Base-by-base conservation (phyloP, 1,140 invertebrate species). In the Plectrocnemia conspersa region DNA sequence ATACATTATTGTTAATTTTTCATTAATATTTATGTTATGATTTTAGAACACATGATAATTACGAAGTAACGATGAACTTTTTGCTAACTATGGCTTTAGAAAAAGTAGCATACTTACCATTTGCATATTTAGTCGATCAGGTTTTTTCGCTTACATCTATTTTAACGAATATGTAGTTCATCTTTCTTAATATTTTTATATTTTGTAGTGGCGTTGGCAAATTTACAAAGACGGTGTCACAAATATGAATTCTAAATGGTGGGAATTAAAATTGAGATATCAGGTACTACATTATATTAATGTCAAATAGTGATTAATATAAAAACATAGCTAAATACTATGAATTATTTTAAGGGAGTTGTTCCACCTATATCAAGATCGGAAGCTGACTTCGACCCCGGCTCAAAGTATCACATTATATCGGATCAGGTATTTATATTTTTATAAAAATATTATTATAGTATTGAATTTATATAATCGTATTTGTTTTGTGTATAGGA, bases 71-170 rank as follows among this genome's bases (percentile, higher is more conserved):
- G 49, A 87, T 91, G 47, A 91, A 91, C 67, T 89, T 87, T 64
- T 67, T 93, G 7, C 81, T 92, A 79, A 72, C 79, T 0, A 84
- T 88, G 77, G 90, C 90, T 3, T 67, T 93, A 33, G 82, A 89
- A 56, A 93, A 91, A 70, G 78, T 93, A 1, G 80, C 86, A 0
- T 92, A 92, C 66, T 71, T 88, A 18, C 86, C 86, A 1, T 89
- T 87, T 67, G 83, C 85, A 1, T 86, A 85, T 59, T 77, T 87
- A 58, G 78, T 88, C 11, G 86, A 89, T 67, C 79, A 83, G 76
- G 85, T 50, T 24, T 85, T 71, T 64, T 35, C 13, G 10, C 10
- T 2, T 47, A 24, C 18, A 6, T 21, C 13, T 47, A 47, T 21
- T 13, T 42, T 42, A 6, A 45, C 9, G 10, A 6, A 10, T 24